Conservation (phyloP, 1,140 invertebrate genomes). For the Cataglyphis hispanica region DNA sequence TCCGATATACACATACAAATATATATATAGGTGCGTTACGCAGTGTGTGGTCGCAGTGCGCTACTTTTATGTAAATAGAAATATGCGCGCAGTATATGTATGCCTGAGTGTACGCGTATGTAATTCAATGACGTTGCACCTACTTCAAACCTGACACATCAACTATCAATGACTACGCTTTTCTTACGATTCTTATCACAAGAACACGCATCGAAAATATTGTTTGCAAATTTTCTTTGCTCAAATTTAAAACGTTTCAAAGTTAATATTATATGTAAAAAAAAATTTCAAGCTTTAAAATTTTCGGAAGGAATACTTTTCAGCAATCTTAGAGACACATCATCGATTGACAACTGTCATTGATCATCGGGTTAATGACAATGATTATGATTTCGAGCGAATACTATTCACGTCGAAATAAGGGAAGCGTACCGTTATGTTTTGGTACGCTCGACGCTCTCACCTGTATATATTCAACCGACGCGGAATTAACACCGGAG, state of each 20-base stretch:
- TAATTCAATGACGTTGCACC: neutral
- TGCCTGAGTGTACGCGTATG: neutral
- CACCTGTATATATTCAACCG: slow-evolving; percentile 35
- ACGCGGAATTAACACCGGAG: slow-evolving; percentile 39
- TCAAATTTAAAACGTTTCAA: neutral
- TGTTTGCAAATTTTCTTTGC: neutral
- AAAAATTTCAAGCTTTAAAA: neutral
- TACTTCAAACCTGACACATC: neutral
- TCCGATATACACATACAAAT: neutral
- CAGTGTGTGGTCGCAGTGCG: slow-evolving; percentile 14
- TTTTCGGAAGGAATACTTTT: neutral
- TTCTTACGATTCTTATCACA: neutral
- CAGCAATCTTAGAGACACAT: neutral
- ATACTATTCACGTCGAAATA: neutral
- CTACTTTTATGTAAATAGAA: slow-evolving; percentile 43
- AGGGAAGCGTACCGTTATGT: neutral
- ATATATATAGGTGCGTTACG: slow-evolving; percentile 46
- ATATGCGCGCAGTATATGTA: neutral
- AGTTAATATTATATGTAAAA: neutral
- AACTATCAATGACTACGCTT: neutral
- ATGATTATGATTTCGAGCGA: neutral
- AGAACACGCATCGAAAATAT: neutral
- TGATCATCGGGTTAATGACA: neutral
- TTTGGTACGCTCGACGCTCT: neutral
- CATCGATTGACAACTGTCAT: neutral